Evolutionary conservation across 2,113 vertebrate genomes (phyloP).

Genomic region (Edolisoma coerulescens): DNA sequence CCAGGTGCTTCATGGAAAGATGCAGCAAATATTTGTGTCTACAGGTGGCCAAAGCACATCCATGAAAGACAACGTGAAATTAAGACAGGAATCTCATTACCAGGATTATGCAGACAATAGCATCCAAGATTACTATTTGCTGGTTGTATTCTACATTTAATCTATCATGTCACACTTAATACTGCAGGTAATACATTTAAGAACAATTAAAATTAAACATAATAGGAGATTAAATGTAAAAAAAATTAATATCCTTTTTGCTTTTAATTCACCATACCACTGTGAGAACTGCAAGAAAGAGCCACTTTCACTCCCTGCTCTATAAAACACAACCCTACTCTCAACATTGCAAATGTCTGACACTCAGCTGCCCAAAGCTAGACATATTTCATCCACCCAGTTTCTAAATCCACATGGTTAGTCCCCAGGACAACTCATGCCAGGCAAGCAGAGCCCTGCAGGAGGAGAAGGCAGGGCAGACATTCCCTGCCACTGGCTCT

Average conservation of each 20-base stretch:
- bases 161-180: neutral
- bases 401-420: neutral
- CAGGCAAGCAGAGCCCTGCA: neutral
- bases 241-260: neutral
- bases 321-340: neutral
- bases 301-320: neutral
- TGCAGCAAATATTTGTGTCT: neutral
- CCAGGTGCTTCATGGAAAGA: neutral
- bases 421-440: neutral
- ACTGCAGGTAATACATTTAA: neutral
- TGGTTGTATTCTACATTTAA: neutral
- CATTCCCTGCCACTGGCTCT: fast-evolving
- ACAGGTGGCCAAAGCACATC: neutral
- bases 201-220: slow-evolving; percentile 1
- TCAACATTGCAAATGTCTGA: neutral
- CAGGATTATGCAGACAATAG: slow-evolving; percentile 1
- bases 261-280: neutral
- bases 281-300: neutral
- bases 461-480: neutral
- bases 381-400: neutral
- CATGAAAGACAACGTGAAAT: neutral
- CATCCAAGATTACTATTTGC: neutral
- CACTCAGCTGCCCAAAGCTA: neutral
- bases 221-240: neutral
- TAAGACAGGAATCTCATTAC: neutral